Evolutionary conservation across 2,797 vertebrate species (phyloP), one percentile per base, ranked within the genome.

Genomic region (Toxotes lorentzi): DNA sequence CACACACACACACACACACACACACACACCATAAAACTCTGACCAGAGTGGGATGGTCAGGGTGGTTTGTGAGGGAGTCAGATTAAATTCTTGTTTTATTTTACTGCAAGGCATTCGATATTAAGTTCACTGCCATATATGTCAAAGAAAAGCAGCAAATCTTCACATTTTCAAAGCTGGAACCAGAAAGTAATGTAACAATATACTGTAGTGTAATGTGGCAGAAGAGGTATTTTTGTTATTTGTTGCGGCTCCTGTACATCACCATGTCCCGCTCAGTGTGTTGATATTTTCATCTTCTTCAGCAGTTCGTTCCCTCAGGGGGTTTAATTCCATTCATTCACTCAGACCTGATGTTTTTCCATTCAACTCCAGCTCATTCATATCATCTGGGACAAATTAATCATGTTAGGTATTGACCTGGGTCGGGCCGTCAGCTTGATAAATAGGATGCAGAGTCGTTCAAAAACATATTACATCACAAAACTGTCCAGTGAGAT

Each of bases 371-470:
- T 47, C 41, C 16, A 19, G 34, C 23, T 79, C 78, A 40, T 66
- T 78, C 70, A 68, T 54, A 47, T 83, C 59, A 71, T 21, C 71
- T 19, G 50, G 60, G 85, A 87, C 60, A 63, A 47, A 82, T 76
- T 6, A 86, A 86, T 89, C 72, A 73, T 34, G 47, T 76, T 16
- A 69, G 65, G 41, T 63, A 75, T 67, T n/a, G 86, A 91, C 87
- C 76, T 0, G 0, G 54, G 79, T 86, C 86, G 68, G 63, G 24
- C 61, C 11, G 73, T 67, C 78, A 50, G 43, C 40, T 4, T 70
- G 79, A 91, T 71, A 13, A 86, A 89, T 68, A 69, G 48, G 32
- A 77, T 30, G 62, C 54, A 41, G n/a, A 40, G 71, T 79, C 53
- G 40, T 74, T 90, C 32, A 76, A 76, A 85, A 85, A 66, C 75